Percentiles rank a stretch among this genome's conserved stretches.
Conservation (phyloP, 1,140 invertebrate species). For the Neodiprion lecontei region DNA sequence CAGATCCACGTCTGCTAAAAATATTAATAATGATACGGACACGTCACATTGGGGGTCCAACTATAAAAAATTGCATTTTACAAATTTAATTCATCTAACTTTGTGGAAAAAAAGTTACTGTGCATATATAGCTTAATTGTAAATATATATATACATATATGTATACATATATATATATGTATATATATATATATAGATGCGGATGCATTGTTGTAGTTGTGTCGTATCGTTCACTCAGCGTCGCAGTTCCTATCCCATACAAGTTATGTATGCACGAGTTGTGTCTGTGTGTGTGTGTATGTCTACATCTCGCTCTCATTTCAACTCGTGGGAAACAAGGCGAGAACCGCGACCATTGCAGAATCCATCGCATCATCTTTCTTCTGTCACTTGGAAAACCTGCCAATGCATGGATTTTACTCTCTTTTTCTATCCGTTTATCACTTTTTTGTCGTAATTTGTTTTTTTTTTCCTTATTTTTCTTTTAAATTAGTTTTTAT, state of each 20-base stretch:
- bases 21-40: no score
- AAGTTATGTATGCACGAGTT: no score
- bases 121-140: no score
- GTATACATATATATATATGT: no score
- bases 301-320: slow-evolving; percentile 45
- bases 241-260: no score
- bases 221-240: slow-evolving; percentile 42
- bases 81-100: no score
- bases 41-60: no score
- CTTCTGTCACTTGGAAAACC: slow-evolving; percentile 56
- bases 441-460: slow-evolving; percentile 28
- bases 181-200: no score
- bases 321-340: slow-evolving; percentile 46
- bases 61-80: no score
- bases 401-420: slow-evolving; percentile 58
- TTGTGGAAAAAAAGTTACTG: no score
- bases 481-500: neutral
- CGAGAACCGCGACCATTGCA: slow-evolving; percentile 35
- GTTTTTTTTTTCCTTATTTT: slow-evolving; percentile 11
- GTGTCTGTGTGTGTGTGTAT: slow-evolving; percentile 15
- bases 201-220: slow-evolving; percentile 34
- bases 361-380: slow-evolving; percentile 39
- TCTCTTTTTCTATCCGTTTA: slow-evolving; percentile 35
- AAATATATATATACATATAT: no score
- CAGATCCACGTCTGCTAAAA: no score